Base-by-base conservation (phyloP, 2,113 vertebrate species). In the Calonectris borealis region DNA sequence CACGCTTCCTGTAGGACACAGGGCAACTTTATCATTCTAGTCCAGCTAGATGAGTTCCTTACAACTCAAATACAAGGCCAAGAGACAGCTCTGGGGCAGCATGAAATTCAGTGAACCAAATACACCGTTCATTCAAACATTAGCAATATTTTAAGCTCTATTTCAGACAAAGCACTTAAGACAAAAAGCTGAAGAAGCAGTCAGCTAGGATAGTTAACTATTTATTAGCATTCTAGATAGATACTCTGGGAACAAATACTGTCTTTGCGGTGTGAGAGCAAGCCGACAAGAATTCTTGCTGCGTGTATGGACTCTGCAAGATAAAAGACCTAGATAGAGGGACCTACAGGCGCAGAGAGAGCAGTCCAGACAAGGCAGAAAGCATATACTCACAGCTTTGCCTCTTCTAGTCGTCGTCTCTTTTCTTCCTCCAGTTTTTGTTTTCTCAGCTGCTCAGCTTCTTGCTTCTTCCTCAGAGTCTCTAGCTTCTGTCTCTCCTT, bases 381-480 rank as follows among this genome's bases (percentile, higher is more conserved):
- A 24, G 64, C 32, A 10, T n/a, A 10, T 65, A 97, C 98, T 98
- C 88, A 99, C 99, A 98, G 98, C 97, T 98, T 99, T 2, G 98
- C 95, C 78, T 99, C 99, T 32, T 99, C 99, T 9, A 98, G 97
- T 29, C 98, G 98, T 64, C 92, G 98, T 52, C 97, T 99, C 95
- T 98, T 99, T 42, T 99, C 99, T 73, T 99, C 99, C 86, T 99
- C 99, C 96, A 99, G 93, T 90, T 99, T 99, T 79, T 98, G 98
- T 95, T 98, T 98, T 36, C 99, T 98, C 52, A 99, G 98, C 86
- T 98, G 97, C 92, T 99, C 99, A 0, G 98, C 99, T 80, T 99
- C 99, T 89, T 99, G 98, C 91, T 99, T 99, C 92, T 98, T 99
- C 93, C 97, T 98, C 49, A 99, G 97, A 38, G 96, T 98, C 87